phyloP scores from a whole-genome alignment of 2,797 vertebrate species.

The Aulostomus chinensis region DNA sequence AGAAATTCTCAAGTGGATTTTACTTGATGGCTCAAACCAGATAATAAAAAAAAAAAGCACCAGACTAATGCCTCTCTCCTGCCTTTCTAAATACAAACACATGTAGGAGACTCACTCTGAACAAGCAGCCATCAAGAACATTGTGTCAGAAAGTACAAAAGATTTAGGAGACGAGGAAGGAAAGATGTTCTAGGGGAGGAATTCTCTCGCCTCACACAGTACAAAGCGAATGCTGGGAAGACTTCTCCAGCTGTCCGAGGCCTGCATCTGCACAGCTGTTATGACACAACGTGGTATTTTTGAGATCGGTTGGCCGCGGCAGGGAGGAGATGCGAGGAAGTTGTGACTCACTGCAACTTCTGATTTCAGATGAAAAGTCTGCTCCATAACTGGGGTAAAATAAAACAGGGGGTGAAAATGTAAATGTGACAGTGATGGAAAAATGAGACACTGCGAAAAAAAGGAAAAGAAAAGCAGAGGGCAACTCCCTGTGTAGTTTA shows the following conservation, averaged over 20 bases:
- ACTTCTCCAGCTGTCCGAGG: conserved; percentile 10
- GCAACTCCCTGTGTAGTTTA: neutral
- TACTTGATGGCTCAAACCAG: too few species aligned
- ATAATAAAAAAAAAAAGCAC: too few species aligned
- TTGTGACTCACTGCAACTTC: too few species aligned
- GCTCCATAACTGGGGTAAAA: too few species aligned
- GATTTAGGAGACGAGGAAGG: conserved; percentile 17
- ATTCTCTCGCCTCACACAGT: neutral
- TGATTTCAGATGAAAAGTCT: too few species aligned
- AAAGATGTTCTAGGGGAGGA: conserved; percentile 5
- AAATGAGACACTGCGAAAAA: neutral
- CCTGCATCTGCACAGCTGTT: neutral
- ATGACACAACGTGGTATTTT: conserved; percentile 2
- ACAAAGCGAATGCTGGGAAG: neutral
- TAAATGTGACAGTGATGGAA: too few species aligned
- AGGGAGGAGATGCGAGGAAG: conserved; percentile 2
- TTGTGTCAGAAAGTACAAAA: neutral
- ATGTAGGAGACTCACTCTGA: too few species aligned
- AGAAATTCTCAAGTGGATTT: too few species aligned
- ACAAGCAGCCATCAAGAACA: neutral
- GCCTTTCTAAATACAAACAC: too few species aligned
- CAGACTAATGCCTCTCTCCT: too few species aligned
- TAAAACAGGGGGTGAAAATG: too few species aligned
- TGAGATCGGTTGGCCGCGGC: conserved; percentile 1
- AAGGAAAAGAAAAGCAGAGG: neutral